phyloP scores from a whole-genome alignment of 2,888 invertebrate species.

The Apomyelois bistriatella region DNA sequence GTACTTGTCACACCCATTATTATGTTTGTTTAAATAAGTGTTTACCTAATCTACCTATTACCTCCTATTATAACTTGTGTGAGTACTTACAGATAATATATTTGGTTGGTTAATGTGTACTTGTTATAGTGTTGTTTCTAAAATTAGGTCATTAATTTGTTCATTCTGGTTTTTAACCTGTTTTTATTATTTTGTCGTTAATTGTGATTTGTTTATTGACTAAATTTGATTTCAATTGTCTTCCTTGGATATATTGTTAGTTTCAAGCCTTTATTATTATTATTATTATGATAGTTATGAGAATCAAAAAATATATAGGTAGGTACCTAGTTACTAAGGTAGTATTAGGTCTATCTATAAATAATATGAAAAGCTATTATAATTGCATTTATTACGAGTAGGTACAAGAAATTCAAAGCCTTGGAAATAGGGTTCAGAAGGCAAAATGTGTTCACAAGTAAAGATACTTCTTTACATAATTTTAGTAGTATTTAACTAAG shows the following conservation, averaged over 20 bases:
- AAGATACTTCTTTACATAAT: too few species aligned
- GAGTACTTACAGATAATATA: not conserved
- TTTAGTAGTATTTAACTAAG: too few species aligned
- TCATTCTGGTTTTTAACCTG: not conserved
- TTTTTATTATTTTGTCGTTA: not conserved
- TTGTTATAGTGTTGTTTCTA: not conserved
- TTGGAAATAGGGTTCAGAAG: too few species aligned
- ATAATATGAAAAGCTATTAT: too few species aligned
- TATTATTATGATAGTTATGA: too few species aligned
- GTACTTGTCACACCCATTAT: not conserved
- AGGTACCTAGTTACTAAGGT: too few species aligned
- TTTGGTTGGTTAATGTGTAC: not conserved
- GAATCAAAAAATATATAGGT: too few species aligned
- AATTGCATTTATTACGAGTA: too few species aligned
- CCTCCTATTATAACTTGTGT: not conserved
- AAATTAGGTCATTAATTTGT: not conserved
- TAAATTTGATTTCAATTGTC: not conserved
- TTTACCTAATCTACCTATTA: not conserved
- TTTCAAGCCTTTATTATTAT: not conserved
- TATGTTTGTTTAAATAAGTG: not conserved
- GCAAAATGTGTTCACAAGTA: too few species aligned
- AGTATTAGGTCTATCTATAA: too few species aligned
- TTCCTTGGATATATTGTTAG: not conserved
- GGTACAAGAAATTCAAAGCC: too few species aligned
- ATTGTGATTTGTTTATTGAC: not conserved